Evolutionary conservation across 1,140 invertebrate genomes (phyloP).

Genomic region (Diorhabda carinulata): DNA sequence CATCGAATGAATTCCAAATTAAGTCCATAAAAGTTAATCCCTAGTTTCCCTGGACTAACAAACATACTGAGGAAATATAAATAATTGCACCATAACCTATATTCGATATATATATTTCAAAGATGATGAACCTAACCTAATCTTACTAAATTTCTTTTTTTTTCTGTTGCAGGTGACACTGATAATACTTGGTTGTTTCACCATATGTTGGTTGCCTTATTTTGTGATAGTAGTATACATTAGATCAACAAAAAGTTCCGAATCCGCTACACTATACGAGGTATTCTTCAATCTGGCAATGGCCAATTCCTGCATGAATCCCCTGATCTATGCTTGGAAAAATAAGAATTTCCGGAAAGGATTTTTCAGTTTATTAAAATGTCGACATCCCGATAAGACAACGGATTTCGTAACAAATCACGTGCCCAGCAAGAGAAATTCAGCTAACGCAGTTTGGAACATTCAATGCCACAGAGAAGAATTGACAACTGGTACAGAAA

Average conservation of each 20-base stretch:
- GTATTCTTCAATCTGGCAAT: constrained; percentile 66
- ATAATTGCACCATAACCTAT: too few species aligned
- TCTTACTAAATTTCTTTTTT: background rate
- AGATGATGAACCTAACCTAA: too few species aligned
- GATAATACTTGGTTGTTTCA: constrained; percentile 68
- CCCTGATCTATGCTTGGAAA: constrained; percentile 78
- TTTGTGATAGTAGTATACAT: constrained; percentile 62
- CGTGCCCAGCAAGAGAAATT: constrained; percentile 37
- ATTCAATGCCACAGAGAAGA: constrained; percentile 16
- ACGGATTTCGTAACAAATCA: constrained; percentile 44
- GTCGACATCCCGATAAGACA: constrained; percentile 51
- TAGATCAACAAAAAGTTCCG: constrained; percentile 51
- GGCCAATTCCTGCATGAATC: constrained; percentile 72
- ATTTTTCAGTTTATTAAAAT: constrained; percentile 61
- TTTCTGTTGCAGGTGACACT: constrained; percentile 61
- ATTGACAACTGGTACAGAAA: background rate
- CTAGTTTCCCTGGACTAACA: too few species aligned
- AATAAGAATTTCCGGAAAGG: constrained; percentile 67
- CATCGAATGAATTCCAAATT: too few species aligned
- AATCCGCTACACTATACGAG: constrained; percentile 59
- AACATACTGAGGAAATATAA: too few species aligned
- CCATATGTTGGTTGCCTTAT: constrained; percentile 72
- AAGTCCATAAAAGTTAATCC: too few species aligned
- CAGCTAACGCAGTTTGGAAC: constrained; percentile 25
- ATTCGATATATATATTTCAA: too few species aligned